Conservation (phyloP, 2,888 invertebrate species). For the Cryptosula pallasiana region DNA sequence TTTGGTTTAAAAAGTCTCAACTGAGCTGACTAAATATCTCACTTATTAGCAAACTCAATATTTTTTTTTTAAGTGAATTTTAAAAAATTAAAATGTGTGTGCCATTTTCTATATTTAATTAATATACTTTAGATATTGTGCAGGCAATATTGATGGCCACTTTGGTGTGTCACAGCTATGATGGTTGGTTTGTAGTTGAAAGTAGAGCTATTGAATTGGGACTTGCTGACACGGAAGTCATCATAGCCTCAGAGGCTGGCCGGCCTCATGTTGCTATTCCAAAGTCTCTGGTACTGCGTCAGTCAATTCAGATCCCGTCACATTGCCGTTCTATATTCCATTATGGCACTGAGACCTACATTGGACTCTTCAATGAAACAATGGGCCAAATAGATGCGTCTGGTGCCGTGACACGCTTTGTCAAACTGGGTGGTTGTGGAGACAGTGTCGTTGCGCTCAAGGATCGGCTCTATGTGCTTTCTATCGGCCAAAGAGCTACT, state of each 20-base stretch:
- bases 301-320: not conserved
- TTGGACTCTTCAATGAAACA: not conserved
- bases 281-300: not conserved
- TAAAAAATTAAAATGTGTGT: too few relatives aligned
- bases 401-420: not conserved
- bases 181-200: not conserved
- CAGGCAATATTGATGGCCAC: too few relatives aligned
- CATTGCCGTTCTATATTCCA: not conserved
- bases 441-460: not conserved
- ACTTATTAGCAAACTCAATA: too few relatives aligned
- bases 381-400: not conserved
- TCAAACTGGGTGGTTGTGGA: not conserved
- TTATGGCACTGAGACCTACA: not conserved
- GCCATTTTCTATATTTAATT: too few relatives aligned
- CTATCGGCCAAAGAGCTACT: not conserved
- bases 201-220: not conserved
- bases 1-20: too few relatives aligned
- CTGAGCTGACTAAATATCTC: too few relatives aligned
- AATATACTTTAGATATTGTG: too few relatives aligned
- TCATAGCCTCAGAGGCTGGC: not conserved
- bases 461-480: not conserved
- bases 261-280: not conserved
- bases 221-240: not conserved
- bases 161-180: too few relatives aligned
- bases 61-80: too few relatives aligned